Percentiles rank a stretch among this genome's conserved stretches.
Evolutionary conservation across 2,113 vertebrate species (phyloP).

Genomic region (Corydoras sp.): DNA sequence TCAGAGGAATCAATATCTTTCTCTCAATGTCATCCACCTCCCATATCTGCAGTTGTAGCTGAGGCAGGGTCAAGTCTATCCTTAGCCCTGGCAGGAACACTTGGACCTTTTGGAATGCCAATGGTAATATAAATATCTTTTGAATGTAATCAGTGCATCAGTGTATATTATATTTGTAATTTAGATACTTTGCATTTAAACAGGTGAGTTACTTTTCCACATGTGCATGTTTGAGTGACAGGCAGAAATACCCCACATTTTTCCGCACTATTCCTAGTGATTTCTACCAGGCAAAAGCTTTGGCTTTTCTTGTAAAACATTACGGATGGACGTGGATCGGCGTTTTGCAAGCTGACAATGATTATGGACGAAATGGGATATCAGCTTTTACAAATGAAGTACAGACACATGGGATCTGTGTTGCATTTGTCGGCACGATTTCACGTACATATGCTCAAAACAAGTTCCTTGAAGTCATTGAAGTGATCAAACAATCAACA

Average conservation of each 20-base stretch:
- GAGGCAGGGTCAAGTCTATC: slow-evolving; percentile 70
- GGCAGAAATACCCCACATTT: slow-evolving; percentile 64
- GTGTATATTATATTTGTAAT: neutral
- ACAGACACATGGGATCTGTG: slow-evolving; percentile 58
- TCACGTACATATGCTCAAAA: slow-evolving; percentile 58
- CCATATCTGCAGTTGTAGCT: slow-evolving; percentile 60
- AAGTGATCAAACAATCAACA: slow-evolving; percentile 61
- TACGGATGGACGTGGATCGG: slow-evolving; percentile 72
- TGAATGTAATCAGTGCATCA: neutral
- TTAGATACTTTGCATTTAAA: slow-evolving; percentile 2
- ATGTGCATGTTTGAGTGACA: slow-evolving; percentile 64
- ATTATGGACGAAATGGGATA: slow-evolving; percentile 64
- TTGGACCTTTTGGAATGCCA: slow-evolving; percentile 66
- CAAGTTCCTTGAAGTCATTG: slow-evolving; percentile 52
- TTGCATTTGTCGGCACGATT: slow-evolving; percentile 65
- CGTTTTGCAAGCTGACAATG: slow-evolving; percentile 64
- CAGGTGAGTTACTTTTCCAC: slow-evolving; percentile 72
- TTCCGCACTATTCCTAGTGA: slow-evolving; percentile 69
- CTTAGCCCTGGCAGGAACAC: slow-evolving; percentile 55
- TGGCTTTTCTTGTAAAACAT: slow-evolving; percentile 62
- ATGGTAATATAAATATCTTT: slow-evolving; percentile 48
- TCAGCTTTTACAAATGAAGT: slow-evolving; percentile 62
- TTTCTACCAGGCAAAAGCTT: slow-evolving; percentile 65
- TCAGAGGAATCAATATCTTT: slow-evolving; percentile 18
- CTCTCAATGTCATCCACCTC: slow-evolving; percentile 48